These are phyloP conservation scores for Papilio polytes DNA, from an alignment of 1,140 invertebrate species.

Conservation along the genomic window DNA sequence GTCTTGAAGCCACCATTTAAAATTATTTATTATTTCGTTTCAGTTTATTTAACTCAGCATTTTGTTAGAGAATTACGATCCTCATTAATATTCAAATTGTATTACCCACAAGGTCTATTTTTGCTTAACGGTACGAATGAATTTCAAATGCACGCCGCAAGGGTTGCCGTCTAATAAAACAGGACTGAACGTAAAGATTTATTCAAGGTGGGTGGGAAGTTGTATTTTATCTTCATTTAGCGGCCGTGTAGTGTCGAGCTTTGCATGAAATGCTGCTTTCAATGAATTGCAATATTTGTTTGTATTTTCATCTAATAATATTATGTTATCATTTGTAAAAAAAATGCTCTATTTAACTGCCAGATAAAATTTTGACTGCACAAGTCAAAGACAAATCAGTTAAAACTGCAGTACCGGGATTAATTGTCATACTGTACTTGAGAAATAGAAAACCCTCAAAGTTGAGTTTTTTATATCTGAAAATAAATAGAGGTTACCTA, in stretches of 20 bases:
- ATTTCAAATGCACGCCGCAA: constrained; percentile 38
- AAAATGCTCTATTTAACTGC: no score
- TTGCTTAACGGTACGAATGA: constrained; percentile 12
- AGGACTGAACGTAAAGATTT: constrained; percentile 31
- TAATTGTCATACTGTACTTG: no score
- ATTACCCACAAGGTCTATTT: constrained; percentile 35
- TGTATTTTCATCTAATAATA: not conserved
- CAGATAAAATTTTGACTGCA: no score
- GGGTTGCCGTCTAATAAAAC: constrained; percentile 37
- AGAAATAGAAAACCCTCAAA: no score
- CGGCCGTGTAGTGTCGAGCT: not conserved
- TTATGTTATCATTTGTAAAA: not conserved
- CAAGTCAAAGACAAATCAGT: no score
- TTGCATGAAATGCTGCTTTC: not conserved
- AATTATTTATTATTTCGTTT: not conserved
- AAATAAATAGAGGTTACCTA: not conserved
- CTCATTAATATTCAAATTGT: constrained; percentile 24
- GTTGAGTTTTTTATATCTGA: not conserved
- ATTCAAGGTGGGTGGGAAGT: constrained; percentile 26
- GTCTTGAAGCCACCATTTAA: not conserved
- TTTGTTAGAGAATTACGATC: not conserved
- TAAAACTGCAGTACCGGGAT: no score
- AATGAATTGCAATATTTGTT: constrained; percentile 1
- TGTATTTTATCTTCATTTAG: constrained; percentile 35
- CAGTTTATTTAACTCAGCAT: not conserved